Evolutionary conservation across 2,797 vertebrate genomes (phyloP).

Genomic region (Acanthiza pusilla): DNA sequence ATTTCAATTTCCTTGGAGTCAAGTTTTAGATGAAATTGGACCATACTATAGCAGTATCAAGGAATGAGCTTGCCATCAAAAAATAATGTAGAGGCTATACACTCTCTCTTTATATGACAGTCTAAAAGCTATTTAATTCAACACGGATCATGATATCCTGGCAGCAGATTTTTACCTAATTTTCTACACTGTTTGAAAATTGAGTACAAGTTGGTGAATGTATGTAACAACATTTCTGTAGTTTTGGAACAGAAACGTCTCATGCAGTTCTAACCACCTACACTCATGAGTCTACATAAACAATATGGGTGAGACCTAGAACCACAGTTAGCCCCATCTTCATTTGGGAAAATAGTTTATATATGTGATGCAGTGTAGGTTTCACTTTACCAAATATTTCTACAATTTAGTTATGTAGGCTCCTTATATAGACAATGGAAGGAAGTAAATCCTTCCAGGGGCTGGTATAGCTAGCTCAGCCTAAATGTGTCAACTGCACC

Average conservation of each 20-base stretch:
- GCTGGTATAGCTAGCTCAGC: background rate
- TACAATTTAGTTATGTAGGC: background rate
- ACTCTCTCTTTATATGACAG: background rate
- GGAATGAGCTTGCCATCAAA: background rate
- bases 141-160: background rate
- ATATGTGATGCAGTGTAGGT: background rate
- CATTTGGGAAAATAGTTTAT: background rate
- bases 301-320: background rate
- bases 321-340: background rate
- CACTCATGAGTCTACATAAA: background rate
- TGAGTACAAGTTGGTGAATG: background rate
- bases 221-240: background rate
- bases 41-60: background rate
- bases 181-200: background rate
- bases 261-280: background rate
- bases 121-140: background rate
- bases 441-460: background rate
- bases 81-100: background rate
- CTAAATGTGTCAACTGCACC: background rate
- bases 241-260: background rate
- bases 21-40: background rate
- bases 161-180: background rate
- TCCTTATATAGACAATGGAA: background rate
- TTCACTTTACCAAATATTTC: background rate
- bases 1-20: background rate